Evolutionary conservation across 1,140 invertebrate genomes (phyloP), one percentile per base, ranked within the genome.

Genomic region (Pseudomyrmex pallidus): DNA sequence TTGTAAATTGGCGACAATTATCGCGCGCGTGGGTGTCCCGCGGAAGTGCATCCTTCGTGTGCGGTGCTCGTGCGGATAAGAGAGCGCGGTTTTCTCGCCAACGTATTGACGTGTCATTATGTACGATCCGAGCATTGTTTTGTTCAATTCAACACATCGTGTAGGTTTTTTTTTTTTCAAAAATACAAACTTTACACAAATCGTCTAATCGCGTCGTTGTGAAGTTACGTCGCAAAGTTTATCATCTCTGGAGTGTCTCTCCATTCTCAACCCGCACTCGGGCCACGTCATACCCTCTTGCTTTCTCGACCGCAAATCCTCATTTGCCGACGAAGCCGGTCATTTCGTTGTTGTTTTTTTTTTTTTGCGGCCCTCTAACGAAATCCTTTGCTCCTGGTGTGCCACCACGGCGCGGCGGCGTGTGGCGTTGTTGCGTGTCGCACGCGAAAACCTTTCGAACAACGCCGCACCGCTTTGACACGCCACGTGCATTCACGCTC

Each of bases 271-370:
- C 44, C 15, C 64, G n/a, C 54, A 20, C 57, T 22, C 35, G 50
- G 50, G 50, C 78, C 66, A 70, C 57, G 76, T 82, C 66, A 82
- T 72, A 22, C 48, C 46, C 57, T 61, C 50, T 61, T 80, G 83
- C 59, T 84, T 84, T 84, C 83, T 80, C 83, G 83, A 84, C 83
- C 83, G 83, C 76, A 80, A 84, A 84, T 84, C 83, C 83, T 84
- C 83, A 44, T 84, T 84, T 64, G n/a, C 82, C 54, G 64, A 48
- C 76, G 73, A 84, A 54, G 62, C 74, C 70, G 78, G 70, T 68
- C 56, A 59, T 78, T 78, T 67, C 48, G 82, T 68, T 48, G 63
- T 63, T 66, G 78, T 84, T 78, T 76, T 66, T 44, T 63, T 66
- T 84, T 84, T 78, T 77, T 66, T 44, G 22, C 62, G 54, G 52